Evolutionary conservation across 1,140 invertebrate genomes (phyloP).

Genomic region (Trachymyrmex septentrionalis): DNA sequence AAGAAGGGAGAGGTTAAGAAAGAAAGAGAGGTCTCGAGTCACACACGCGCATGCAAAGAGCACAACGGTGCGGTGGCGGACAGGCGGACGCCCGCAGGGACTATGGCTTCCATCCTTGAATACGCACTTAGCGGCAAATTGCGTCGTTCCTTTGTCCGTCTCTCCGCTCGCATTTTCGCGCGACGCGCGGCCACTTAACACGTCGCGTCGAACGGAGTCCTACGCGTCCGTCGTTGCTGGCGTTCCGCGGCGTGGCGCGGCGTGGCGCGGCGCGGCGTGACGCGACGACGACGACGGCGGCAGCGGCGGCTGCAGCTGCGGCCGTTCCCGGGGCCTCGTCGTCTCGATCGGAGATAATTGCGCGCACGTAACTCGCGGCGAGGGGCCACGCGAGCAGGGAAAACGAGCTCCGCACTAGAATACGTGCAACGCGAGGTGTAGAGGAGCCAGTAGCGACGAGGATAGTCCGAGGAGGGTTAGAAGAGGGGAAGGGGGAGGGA

Average conservation of each 20-base stretch:
- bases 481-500: background rate
- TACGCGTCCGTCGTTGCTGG: slow-evolving; percentile 9
- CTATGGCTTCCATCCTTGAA: slow-evolving; percentile 74
- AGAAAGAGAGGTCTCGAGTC: slow-evolving; percentile 56
- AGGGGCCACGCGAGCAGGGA: slow-evolving; percentile 13
- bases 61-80: background rate
- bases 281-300: background rate
- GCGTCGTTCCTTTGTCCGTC: slow-evolving; percentile 70
- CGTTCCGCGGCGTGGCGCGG: background rate
- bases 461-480: background rate
- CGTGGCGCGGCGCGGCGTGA: no score
- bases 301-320: background rate
- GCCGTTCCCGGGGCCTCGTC: background rate
- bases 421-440: background rate
- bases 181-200: slow-evolving; percentile 13
- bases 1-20: slow-evolving; percentile 39
- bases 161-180: slow-evolving; percentile 3
- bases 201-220: background rate
- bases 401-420: background rate
- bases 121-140: slow-evolving; percentile 70
- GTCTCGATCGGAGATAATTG: slow-evolving; percentile 3
- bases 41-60: slow-evolving; percentile 60
- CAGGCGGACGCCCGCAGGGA: slow-evolving; percentile 55
- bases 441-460: background rate
- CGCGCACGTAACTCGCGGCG: slow-evolving; percentile 19